A percentile compares a stretch with the other conserved stretches of the same genome.
Evolutionary conservation across 2,888 invertebrate species (phyloP).

Genomic region (Dione juno): DNA sequence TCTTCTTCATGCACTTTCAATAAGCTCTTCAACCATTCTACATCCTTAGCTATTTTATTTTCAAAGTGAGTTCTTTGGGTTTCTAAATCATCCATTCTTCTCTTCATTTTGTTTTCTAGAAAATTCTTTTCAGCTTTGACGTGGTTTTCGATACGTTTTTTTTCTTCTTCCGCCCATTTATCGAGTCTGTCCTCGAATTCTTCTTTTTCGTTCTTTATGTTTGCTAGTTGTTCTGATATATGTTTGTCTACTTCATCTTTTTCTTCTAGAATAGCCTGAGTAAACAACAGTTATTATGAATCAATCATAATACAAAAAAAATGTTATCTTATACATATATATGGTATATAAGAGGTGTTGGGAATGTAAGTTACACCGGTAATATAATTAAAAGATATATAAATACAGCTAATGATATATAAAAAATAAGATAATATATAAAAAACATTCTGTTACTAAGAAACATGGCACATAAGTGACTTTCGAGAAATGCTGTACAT

Average conservation of each 20-base stretch:
- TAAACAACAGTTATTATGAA: no score
- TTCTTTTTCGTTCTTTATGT: slow-evolving; percentile 56
- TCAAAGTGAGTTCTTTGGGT: slow-evolving; percentile 53
- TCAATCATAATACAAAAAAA: neutral
- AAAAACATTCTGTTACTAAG: no score
- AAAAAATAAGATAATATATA: no score
- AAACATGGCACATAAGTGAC: no score
- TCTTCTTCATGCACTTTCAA: slow-evolving; percentile 55
- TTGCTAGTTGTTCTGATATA: slow-evolving; percentile 53
- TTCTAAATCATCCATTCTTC: slow-evolving; percentile 57
- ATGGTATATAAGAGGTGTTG: no score
- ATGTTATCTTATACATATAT: slow-evolving; percentile 11
- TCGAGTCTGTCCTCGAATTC: slow-evolving; percentile 52
- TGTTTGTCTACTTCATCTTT: slow-evolving; percentile 50
- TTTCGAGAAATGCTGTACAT: no score
- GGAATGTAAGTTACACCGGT: no score
- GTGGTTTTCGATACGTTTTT: slow-evolving; percentile 58
- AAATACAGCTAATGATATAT: no score
- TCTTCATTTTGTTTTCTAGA: slow-evolving; percentile 55
- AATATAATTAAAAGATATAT: no score
- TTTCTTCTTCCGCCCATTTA: slow-evolving; percentile 59
- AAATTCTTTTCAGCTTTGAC: slow-evolving; percentile 52
- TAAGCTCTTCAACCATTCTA: slow-evolving; percentile 53
- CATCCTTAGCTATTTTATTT: slow-evolving; percentile 52
- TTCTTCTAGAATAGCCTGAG: slow-evolving; percentile 46